Conservation (phyloP, 2,113 vertebrate species). For the Neodon shergylaensis region DNA sequence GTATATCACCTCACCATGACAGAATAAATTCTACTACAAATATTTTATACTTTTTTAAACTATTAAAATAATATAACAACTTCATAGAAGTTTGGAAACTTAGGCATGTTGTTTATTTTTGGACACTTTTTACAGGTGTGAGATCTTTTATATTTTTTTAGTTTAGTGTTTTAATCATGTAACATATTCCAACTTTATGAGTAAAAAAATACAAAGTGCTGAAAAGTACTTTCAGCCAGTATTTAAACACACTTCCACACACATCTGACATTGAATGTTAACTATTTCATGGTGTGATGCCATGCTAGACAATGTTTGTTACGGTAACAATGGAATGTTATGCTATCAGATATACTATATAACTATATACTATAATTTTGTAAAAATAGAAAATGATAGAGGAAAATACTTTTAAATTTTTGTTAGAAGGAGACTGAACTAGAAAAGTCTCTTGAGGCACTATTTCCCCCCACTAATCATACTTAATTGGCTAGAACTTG, state of each 20-base stretch:
- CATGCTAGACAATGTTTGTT: conserved; percentile 16
- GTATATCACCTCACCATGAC: neutral
- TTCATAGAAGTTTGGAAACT: conserved; percentile 9
- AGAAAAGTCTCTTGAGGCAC: neutral
- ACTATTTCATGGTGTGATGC: neutral
- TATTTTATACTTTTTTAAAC: neutral
- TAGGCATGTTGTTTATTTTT: conserved; percentile 35
- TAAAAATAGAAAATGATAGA: conserved; percentile 48
- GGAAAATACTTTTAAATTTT: neutral
- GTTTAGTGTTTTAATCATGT: conserved; percentile 40
- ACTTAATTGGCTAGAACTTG: neutral
- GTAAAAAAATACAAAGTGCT: conserved; percentile 49
- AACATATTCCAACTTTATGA: conserved; percentile 10
- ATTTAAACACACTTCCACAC: conserved; percentile 7
- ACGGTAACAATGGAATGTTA: neutral
- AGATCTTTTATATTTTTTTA: conserved; percentile 37
- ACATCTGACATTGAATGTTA: conserved; percentile 14
- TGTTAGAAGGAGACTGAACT: neutral
- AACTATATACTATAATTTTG: conserved; percentile 33
- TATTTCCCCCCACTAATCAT: neutral
- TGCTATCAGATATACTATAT: neutral
- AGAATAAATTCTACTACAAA: neutral
- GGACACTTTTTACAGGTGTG: neutral
- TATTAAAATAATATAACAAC: neutral
- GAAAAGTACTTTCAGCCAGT: neutral